Evolutionary conservation across 1,140 invertebrate genomes (phyloP), one percentile per base, ranked within the genome.

Genomic region (Hycleus cichorii): DNA sequence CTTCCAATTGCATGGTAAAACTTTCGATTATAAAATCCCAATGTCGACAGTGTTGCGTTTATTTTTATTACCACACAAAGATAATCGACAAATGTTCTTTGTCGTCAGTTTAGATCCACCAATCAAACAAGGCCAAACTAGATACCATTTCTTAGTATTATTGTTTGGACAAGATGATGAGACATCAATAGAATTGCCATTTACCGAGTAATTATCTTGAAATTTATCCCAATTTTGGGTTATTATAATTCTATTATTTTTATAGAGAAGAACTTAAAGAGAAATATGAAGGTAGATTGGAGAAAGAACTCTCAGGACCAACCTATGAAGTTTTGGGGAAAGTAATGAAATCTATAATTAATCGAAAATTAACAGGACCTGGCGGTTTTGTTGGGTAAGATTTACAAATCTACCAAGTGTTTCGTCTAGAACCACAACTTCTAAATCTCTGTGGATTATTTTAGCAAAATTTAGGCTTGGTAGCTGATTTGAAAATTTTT

Each of bases 1-100:
- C 75, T 91, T 99, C 70, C 96, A 99, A 79, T 85, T 99, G 50
- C 97, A 99, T 73, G 97, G 97, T 76, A 99, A 99, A 84, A 98
- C 97, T 0, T 99, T 98, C 74, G 97, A 99, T 78, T 99, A 99
- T 77, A 99, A 99, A 77, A 98, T 99, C 65, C 94, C 96, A 0
- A 91, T 96, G 82, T 91, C 91, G 1, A 97, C 95, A 0, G 94
- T 99, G 9, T 77, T 97, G 6, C 83, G 97, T 24, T 74, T 99
- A 5, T 99, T 99, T 71, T 78, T 98, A 24, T 77, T 99, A 47
- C 97, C 96, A 0, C 96, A 99, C 72, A 97, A 96, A 74, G 97
- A 99, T 78, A 89, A 86, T n/a, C 78, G 97, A 5, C 96, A 98
- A 75, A 96, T 95, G 82, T 99, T 94, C 76, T 98, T 98, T 78